Evolutionary conservation across 2,888 invertebrate genomes (phyloP).

Genomic region (Phaedon cochleariae): DNA sequence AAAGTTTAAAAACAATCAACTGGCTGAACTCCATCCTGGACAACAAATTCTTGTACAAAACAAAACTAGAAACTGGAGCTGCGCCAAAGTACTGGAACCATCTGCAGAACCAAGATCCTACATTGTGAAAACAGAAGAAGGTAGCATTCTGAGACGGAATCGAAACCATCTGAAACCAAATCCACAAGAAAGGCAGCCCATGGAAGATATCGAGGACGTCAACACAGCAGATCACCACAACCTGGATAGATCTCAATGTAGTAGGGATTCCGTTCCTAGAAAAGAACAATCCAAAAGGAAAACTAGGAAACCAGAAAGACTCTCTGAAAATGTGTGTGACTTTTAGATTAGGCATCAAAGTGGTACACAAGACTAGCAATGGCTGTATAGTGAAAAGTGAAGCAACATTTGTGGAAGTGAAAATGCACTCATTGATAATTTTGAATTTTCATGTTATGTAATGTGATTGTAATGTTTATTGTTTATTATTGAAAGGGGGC

Average conservation of each 20-base stretch:
- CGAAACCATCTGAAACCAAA: neutral
- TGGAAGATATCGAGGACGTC: neutral
- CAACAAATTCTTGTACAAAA: neutral
- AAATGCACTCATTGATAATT: no score
- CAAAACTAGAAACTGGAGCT: neutral
- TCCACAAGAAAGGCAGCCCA: neutral
- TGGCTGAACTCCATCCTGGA: neutral
- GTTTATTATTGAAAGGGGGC: no score
- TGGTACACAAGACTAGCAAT: no score
- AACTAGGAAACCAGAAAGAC: neutral
- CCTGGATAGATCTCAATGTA: neutral
- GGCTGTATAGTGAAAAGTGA: no score
- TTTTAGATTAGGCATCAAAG: no score
- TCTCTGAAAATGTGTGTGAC: neutral
- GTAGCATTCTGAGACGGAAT: neutral
- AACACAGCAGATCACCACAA: neutral
- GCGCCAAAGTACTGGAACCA: neutral
- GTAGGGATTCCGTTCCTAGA: neutral
- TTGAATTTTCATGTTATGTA: no score
- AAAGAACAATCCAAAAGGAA: neutral
- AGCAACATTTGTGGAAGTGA: no score
- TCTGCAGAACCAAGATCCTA: neutral
- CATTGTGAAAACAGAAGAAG: neutral
- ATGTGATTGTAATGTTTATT: no score
- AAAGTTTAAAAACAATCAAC: neutral